Evolutionary conservation across 2,888 invertebrate genomes (phyloP).

Genomic region (Sicus ferrugineus): DNA sequence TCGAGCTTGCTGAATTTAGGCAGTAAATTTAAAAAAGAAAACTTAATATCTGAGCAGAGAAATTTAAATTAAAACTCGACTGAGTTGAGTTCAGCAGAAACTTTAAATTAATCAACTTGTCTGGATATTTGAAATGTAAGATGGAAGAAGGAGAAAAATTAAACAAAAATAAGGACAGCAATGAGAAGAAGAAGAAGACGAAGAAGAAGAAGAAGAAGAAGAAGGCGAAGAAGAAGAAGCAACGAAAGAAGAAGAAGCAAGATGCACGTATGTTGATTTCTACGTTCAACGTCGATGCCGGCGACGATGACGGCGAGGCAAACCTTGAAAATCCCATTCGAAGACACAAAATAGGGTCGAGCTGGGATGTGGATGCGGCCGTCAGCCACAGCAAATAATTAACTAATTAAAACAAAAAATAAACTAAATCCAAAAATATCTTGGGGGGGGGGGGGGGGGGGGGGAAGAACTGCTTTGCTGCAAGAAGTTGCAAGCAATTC

Average conservation of each 20-base stretch:
- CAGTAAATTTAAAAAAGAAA: too few relatives aligned
- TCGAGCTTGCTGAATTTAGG: too few relatives aligned
- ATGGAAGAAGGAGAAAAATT: not conserved
- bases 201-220: not conserved
- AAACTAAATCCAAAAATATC: not conserved
- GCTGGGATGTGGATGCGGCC: not conserved
- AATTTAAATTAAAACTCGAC: too few relatives aligned
- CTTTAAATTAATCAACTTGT: not conserved
- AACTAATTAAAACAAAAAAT: slow-evolving; percentile 25
- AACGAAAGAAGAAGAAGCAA: not conserved
- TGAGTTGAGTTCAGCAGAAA: too few relatives aligned
- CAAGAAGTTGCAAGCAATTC: not conserved
- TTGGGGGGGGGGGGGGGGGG: too few relatives aligned
- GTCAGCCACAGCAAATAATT: slow-evolving; percentile 21
- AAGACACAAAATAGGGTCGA: slow-evolving; percentile 19
- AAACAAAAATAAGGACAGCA: not conserved
- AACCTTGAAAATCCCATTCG: not conserved
- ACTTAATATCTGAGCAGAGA: too few relatives aligned
- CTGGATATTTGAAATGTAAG: too few relatives aligned
- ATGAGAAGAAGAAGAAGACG: not conserved
- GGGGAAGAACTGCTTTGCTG: not conserved
- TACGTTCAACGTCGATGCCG: not conserved
- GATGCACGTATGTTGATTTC: slow-evolving; percentile 31
- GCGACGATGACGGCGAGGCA: not conserved
- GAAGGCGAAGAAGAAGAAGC: not conserved